Percentiles rank a stretch among this genome's conserved stretches.
Conservation (phyloP, 2,113 vertebrate species). For the Actenoides lindsayi region DNA sequence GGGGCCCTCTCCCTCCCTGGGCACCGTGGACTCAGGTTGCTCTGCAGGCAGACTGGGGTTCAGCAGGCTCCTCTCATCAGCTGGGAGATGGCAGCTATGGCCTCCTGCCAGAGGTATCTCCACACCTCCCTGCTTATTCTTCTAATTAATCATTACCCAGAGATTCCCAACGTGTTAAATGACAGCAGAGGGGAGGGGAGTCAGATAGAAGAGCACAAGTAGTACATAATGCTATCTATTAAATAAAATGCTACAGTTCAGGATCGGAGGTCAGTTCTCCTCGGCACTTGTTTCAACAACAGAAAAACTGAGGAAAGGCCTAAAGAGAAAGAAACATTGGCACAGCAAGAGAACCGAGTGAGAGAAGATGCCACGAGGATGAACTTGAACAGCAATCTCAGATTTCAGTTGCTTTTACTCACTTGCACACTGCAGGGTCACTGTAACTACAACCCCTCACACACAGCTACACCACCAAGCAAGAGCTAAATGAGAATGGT, state of each 20-base stretch:
- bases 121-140: slow-evolving; percentile 35
- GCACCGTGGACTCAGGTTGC: background rate
- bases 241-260: background rate
- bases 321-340: background rate
- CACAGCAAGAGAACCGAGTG: background rate
- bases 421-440: background rate
- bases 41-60: slow-evolving; percentile 30
- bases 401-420: background rate
- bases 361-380: background rate
- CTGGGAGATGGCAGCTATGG: slow-evolving; percentile 11
- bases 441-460: background rate
- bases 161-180: slow-evolving; percentile 37
- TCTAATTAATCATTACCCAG: slow-evolving; percentile 48
- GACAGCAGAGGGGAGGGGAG: background rate
- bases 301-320: background rate
- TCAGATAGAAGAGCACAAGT: background rate
- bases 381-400: background rate
- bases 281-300: background rate
- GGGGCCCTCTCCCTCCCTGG: background rate
- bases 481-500: background rate
- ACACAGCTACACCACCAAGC: background rate
- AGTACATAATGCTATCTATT: background rate
- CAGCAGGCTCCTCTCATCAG: slow-evolving; percentile 34
- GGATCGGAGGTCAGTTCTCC: background rate
- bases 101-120: background rate